A percentile compares a stretch with the other conserved stretches of the same genome.
Conservation (phyloP, 2,888 invertebrate genomes). For the Sinohyriopsis cumingii region DNA sequence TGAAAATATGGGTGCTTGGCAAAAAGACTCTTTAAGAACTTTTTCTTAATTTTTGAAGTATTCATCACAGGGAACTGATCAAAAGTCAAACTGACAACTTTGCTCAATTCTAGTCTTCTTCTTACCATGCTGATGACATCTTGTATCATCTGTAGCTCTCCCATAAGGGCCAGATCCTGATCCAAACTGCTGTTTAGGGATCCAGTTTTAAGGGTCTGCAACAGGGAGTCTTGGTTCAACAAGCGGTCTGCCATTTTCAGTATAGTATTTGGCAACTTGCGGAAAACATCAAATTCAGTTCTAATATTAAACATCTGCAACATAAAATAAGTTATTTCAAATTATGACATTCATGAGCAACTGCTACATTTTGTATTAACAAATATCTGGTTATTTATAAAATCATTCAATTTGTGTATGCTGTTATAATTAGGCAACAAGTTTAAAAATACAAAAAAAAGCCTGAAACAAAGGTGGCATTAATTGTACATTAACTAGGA, state of each 20-base stretch:
- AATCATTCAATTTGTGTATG: no score
- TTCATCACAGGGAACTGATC: no score
- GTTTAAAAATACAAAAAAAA: background rate
- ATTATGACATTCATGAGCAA: background rate
- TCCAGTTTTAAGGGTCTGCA: constrained; percentile 43
- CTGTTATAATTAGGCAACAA: no score
- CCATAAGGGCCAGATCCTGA: constrained; percentile 58
- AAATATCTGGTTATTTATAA: no score
- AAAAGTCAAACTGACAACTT: no score
- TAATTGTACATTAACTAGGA: no score
- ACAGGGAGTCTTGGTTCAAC: constrained; percentile 53
- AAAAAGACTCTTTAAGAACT: no score
- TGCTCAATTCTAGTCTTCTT: no score
- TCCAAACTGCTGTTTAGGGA: constrained; percentile 56
- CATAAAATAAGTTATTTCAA: constrained; percentile 7
- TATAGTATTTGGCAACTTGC: constrained; percentile 58
- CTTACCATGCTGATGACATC: constrained; percentile 64
- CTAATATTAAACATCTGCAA: constrained; percentile 64
- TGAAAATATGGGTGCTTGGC: no score
- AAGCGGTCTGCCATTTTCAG: constrained; percentile 52
- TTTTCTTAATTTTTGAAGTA: no score
- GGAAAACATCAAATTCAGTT: constrained; percentile 60
- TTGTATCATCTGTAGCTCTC: constrained; percentile 64
- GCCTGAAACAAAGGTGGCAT: background rate
- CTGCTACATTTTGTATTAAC: no score